phyloP scores from a whole-genome alignment of 1,140 invertebrate species.

The Drosophila sucinea region DNA sequence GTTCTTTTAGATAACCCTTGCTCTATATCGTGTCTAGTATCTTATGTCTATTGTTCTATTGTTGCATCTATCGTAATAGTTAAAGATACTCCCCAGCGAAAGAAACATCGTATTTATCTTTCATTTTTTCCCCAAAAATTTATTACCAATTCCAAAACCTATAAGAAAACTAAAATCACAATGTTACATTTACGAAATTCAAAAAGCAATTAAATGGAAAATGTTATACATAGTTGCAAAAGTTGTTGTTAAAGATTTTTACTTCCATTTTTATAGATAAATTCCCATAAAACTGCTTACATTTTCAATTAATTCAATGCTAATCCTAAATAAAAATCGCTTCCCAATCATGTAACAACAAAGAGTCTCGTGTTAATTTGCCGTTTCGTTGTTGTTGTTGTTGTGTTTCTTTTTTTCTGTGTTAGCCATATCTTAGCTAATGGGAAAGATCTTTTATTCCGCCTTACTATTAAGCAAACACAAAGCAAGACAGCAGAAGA shows the following conservation, averaged over 20 bases:
- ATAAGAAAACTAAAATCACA: too few relatives aligned
- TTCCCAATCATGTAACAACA: conserved; percentile 5
- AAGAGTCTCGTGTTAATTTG: conserved; percentile 55
- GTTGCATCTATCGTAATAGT: too few relatives aligned
- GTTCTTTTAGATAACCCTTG: too few relatives aligned
- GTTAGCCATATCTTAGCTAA: conserved; percentile 19
- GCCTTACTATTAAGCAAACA: conserved; percentile 31
- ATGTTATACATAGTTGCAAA: not conserved
- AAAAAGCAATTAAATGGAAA: too few relatives aligned
- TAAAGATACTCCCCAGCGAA: too few relatives aligned
- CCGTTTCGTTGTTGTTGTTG: conserved; percentile 20
- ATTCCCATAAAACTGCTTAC: conserved; percentile 1
- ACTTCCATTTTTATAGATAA: too few relatives aligned
- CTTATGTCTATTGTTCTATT: too few relatives aligned
- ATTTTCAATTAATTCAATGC: conserved; percentile 11
- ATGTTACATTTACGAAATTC: too few relatives aligned
- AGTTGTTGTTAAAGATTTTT: not conserved
- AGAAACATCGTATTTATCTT: too few relatives aligned
- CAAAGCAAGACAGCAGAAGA: not conserved
- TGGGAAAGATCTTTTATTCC: conserved; percentile 24
- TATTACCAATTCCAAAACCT: too few relatives aligned
- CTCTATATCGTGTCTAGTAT: too few relatives aligned
- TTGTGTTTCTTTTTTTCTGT: not conserved
- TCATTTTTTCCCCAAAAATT: too few relatives aligned
- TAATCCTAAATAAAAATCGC: conserved; percentile 15